Base-by-base conservation (phyloP, 2,888 invertebrate species). In the Tinea trinotella region DNA sequence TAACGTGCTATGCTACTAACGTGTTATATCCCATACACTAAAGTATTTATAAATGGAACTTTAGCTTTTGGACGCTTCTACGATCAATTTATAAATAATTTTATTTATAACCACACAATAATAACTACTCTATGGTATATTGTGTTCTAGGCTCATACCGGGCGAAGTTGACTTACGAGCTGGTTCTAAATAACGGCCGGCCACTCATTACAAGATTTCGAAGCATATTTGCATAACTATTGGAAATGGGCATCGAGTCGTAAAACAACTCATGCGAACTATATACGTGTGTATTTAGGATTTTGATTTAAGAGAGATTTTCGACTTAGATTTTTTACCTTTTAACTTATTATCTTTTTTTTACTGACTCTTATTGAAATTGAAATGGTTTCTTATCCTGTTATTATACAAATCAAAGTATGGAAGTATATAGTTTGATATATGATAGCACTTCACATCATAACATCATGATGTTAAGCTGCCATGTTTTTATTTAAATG, bases 201-300 rank as follows among this genome's bases (percentile, higher is more conserved):
- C 73, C 78, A 74, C 80, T 85, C 83, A 85, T 85, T 85, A 84
- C 82, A 74, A 72, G 70, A 72, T 52, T 69, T 67, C 70, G 67
- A 73, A 68, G 78, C 71, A 36, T 78, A 85, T 85, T 85, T 84
- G 84, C 84, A 85, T 85, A 85, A 81, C 84, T 84, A 85, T 85
- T 85, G 84, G 83, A 85, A 77, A 79, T 76, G 81, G 76, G 76
- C 66, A 64, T 64, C 57, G 65, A 67, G 64, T 66, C 64, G 22
- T 50, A 50, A 50, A 50, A 50, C 50, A 50, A 22, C 13, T 50
- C 50, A 48, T 48, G 50, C 50, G 50, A 50, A 50, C 50, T 50
- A 24, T 50, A 50, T 18, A 50, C 17, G 17, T 46, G 46, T 46
- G 50, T 50, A 50, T 50, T 50, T 50, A 50, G 50, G 50, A 50